Evolutionary conservation across 2,888 invertebrate genomes (phyloP).

Genomic region (Trachelus stipa): DNA sequence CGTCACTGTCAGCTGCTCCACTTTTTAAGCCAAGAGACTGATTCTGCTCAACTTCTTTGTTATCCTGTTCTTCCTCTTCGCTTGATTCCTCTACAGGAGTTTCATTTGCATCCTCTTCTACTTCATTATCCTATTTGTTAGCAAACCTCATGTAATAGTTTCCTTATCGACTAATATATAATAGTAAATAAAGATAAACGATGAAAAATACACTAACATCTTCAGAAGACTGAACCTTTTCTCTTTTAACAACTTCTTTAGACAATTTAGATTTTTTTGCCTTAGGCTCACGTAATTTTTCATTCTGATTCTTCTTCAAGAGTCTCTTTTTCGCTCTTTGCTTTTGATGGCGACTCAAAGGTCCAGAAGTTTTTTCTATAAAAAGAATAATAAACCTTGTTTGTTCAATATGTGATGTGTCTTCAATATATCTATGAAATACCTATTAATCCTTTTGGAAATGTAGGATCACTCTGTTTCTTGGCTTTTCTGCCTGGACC

Average conservation of each 20-base stretch:
- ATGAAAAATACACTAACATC: constrained; percentile 4
- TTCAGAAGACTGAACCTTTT: constrained; percentile 22
- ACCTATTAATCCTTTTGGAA: constrained; percentile 72
- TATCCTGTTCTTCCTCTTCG: constrained; percentile 59
- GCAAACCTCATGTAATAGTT: background rate
- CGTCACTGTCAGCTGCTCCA: constrained; percentile 61
- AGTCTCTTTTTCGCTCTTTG: constrained; percentile 74
- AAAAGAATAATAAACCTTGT: constrained; percentile 1
- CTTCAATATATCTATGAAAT: constrained; percentile 21
- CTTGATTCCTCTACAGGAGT: constrained; percentile 12
- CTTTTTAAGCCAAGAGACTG: constrained; percentile 26
- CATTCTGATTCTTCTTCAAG: constrained; percentile 43
- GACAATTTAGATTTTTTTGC: constrained; percentile 18
- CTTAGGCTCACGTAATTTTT: constrained; percentile 27
- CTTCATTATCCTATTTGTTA: constrained; percentile 13
- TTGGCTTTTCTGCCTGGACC: constrained; percentile 89
- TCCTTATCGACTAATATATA: background rate
- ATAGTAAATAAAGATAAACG: background rate
- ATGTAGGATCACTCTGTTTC: constrained; percentile 86
- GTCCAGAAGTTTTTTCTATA: constrained; percentile 68
- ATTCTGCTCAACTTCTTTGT: constrained; percentile 55
- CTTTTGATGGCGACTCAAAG: constrained; percentile 77
- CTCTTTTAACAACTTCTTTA: background rate
- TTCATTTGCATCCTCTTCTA: constrained; percentile 26
- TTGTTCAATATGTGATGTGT: background rate